Evolutionary conservation across 2,888 invertebrate species (phyloP), one percentile per base, ranked within the genome.

Genomic region (Aradus depressus): DNA sequence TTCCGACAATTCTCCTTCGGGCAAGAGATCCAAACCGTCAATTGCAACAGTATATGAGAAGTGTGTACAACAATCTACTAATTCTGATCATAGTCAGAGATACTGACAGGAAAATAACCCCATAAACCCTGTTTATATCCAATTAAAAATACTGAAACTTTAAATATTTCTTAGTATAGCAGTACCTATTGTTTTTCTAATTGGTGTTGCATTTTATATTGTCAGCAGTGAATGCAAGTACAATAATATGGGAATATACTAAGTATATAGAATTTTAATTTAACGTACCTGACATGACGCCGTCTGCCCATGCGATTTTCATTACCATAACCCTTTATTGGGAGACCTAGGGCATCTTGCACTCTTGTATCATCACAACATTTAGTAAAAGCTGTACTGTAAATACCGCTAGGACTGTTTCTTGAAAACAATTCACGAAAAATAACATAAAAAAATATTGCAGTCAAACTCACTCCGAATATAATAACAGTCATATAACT

Each of bases 321-420:
- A 67, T 92, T 91, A 0, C 93, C 93, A 68, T 78, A 88, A 1
- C 86, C 87, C 67, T 84, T 90, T 26, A 95, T 84, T 4, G 92
- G 91, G 54, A 80, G 73, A n/a, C 95, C 95, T 49, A 93, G 70
- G n/a, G 81, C 76, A 68, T 90, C 86, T 62, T 80, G 75, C 1
- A 93, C 76, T 63, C 81, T 74, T 4, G 79, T 72, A 69, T 91
- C 82, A 62, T 80, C 74, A 59, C 79, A 76, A 62, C 90, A 88
- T 60, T 76, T 74, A 53, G 85, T 79, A 18, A 86, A 71, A 2
- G 92, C 86, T 60, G 77, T 76, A 16, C 81, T 78, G 65, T 90
- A 93, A 52, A 92, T 77, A 62, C 80, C 85, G 67, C 85, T 88
- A 0, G 90, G 81, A 66, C 91, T 92, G 59, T 83, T 82, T 55